Evolutionary conservation across 2,888 invertebrate species (phyloP), one percentile per base, ranked within the genome.

Genomic region (Dorcus parallelipipedus): DNA sequence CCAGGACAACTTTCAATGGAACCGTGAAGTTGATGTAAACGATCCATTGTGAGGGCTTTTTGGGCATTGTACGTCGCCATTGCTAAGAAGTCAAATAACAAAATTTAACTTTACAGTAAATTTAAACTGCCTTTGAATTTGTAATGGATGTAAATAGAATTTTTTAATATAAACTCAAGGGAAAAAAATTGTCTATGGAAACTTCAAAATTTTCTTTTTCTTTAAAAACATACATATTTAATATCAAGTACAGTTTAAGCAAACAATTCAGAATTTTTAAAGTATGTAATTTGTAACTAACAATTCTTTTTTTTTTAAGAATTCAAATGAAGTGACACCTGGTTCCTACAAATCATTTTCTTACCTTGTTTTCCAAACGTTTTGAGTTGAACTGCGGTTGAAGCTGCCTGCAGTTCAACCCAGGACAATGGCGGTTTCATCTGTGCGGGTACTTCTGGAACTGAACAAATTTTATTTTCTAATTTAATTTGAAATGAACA

Each of bases 1-100:
- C 77, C 71, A 0, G 93, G 93, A 38, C 89, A 84, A 0, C 83
- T 83, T 43, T 82, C 82, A 6, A 93, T 76, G 0, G 91, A 88
- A 58, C 83, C 82, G 75, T 93, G 91, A 33, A 93, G 77, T 68
- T 84, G 84, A 64, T 88, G 84, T 2, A 93, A 78, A 3, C 89
- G 83, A 43, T 92, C 90, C 55, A 88, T 76, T 2, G 91, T 92
- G 33, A 91, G 71, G 7, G 83, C 79, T 61, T 88, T 86, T 69
- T 91, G 88, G 2, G 82, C 82, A 70, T 87, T 82, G 66, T 87
- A 86, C 0, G 87, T 90, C 39, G 84, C 81, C 79, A 90, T 78
- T 1, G 90, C 91, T 80, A 62, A 73, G 67, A 52, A n/a, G n/a
- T n/a, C n/a, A n/a, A n/a, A n/a, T n/a, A n/a, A n/a, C n/a, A n/a